phyloP scores from a whole-genome alignment of 2,888 invertebrate genomes.

The Clunio marinus region DNA sequence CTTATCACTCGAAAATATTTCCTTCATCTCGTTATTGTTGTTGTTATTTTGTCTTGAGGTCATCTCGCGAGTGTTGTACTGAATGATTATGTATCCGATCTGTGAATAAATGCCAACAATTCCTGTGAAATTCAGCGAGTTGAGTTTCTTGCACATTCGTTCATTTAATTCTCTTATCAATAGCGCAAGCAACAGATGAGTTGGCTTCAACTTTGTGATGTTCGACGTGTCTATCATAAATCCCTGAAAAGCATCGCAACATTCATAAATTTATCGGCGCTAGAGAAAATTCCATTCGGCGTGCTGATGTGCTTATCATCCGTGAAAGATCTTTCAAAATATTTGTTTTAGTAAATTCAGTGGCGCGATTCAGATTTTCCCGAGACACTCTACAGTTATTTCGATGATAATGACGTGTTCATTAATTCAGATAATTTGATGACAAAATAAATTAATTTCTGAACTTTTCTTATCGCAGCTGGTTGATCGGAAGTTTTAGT shows the following conservation, averaged over 20 bases:
- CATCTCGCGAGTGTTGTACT: conserved; percentile 23
- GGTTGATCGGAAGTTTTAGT: too few relatives aligned
- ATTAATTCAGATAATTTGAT: conserved; percentile 23
- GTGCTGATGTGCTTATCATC: neutral
- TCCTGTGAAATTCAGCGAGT: conserved; percentile 21
- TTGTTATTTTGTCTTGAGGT: conserved; percentile 33
- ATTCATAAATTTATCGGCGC: neutral
- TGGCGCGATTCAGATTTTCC: neutral
- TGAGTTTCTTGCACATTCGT: conserved; percentile 10
- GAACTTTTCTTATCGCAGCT: too few relatives aligned
- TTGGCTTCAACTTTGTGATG: too few relatives aligned
- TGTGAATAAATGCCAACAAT: conserved; percentile 1
- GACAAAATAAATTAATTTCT: neutral
- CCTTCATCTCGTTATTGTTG: conserved; percentile 6
- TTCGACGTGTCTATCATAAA: neutral
- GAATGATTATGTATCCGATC: conserved; percentile 27
- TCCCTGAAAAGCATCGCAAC: neutral
- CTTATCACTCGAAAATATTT: conserved; percentile 25
- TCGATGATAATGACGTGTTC: conserved; percentile 1
- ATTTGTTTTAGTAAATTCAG: conserved; percentile 14
- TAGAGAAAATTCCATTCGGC: neutral
- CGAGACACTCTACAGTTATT: neutral
- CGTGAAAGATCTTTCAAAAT: neutral
- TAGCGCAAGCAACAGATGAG: neutral
- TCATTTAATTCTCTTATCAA: conserved; percentile 28